A percentile compares a stretch with the other conserved stretches of the same genome.
Conservation (phyloP, 2,113 vertebrate genomes). For the Helogale parvula region DNA sequence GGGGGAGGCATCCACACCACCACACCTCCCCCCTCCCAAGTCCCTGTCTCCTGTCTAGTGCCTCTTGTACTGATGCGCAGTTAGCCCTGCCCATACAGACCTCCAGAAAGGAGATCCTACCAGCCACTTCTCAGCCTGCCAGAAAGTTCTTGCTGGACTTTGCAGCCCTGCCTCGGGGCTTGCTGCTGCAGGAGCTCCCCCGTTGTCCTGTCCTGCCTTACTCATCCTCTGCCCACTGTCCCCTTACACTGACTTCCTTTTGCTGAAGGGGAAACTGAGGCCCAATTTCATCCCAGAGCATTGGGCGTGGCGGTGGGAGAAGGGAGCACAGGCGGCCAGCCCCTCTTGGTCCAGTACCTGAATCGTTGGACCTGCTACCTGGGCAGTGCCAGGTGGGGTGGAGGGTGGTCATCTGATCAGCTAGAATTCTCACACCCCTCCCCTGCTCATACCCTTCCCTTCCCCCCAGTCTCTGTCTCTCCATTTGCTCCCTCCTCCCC, state of each 20-base stretch:
- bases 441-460: neutral
- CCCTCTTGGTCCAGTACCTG: neutral
- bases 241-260: neutral
- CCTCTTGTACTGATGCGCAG: neutral
- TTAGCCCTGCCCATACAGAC: constrained; percentile 19
- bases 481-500: neutral
- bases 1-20: neutral
- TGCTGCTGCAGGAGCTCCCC: neutral
- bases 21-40: neutral
- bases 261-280: constrained; percentile 16
- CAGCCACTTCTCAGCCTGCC: neutral
- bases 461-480: neutral
- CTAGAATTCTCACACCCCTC: neutral
- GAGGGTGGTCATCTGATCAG: neutral
- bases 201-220: neutral
- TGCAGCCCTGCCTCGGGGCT: neutral
- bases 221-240: neutral
- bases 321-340: neutral
- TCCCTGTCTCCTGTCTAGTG: neutral
- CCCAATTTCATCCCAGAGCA: neutral
- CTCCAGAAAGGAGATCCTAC: neutral
- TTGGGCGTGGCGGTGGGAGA: neutral
- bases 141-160: neutral
- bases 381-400: neutral
- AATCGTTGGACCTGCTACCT: neutral